These are phyloP conservation scores for Pithys albifrons DNA, from an alignment of 2,113 vertebrate genomes.

Conservation along the genomic window DNA sequence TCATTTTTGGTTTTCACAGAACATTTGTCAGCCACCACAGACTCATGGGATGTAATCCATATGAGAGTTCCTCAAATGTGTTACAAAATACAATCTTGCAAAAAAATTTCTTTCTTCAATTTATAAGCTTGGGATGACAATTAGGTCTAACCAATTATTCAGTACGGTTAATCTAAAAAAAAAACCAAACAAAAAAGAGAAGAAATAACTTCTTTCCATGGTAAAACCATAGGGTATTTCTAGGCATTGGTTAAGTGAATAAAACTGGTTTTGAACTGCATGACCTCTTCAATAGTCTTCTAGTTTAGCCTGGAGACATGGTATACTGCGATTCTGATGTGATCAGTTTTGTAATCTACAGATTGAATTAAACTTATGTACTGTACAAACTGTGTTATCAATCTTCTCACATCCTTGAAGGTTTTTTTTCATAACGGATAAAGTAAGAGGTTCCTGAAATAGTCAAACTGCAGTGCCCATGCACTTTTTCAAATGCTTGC, in stretches of 20 bases:
- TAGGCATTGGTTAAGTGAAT: background rate
- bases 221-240: background rate
- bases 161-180: background rate
- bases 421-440: background rate
- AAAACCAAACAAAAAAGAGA: background rate
- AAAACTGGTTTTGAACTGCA: background rate
- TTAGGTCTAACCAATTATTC: background rate
- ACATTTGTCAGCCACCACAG: slow-evolving; percentile 24
- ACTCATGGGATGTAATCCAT: slow-evolving; percentile 36
- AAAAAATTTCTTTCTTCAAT: background rate
- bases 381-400: background rate
- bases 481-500: background rate
- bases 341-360: background rate
- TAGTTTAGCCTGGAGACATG: background rate
- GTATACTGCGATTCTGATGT: background rate
- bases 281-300: background rate
- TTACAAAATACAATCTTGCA: slow-evolving; percentile 20
- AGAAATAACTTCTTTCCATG: background rate
- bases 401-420: background rate
- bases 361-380: background rate
- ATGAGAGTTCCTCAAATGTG: slow-evolving; percentile 12
- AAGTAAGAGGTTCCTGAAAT: background rate
- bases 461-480: background rate
- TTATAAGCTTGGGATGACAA: background rate
- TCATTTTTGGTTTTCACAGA: slow-evolving; percentile 33